phyloP scores from a whole-genome alignment of 2,797 vertebrate genomes.

The Chiroxiphia lanceolata region DNA sequence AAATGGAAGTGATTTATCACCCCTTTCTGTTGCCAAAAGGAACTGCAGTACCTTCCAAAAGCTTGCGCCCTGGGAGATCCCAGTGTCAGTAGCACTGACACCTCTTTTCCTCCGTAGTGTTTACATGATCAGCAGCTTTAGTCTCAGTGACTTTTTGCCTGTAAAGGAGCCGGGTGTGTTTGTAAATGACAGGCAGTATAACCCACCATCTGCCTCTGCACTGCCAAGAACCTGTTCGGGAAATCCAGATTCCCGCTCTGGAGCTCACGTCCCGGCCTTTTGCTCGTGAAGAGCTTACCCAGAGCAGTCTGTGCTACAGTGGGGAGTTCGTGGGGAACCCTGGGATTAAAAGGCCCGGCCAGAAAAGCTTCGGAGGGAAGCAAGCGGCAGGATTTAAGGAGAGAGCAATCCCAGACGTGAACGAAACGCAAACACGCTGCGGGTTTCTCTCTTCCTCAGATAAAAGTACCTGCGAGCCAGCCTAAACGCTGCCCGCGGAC shows the following conservation, averaged over 20 bases:
- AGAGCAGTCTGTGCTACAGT: not conserved
- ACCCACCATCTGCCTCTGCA: not conserved
- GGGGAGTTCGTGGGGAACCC: not conserved
- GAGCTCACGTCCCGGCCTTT: not conserved
- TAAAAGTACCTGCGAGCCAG: constrained; percentile 44
- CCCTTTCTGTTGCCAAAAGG: not conserved
- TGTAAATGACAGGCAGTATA: not conserved
- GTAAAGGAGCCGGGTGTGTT: not conserved
- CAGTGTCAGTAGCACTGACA: not conserved
- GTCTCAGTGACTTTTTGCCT: not conserved
- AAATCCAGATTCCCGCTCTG: not conserved
- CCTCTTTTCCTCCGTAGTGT: not conserved
- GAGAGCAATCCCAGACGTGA: constrained; percentile 10
- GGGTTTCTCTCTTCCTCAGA: constrained; percentile 49
- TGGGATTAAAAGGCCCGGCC: not conserved
- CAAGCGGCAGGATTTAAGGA: not conserved
- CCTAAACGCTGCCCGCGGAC: constrained; percentile 32
- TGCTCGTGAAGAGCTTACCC: not conserved
- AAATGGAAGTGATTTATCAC: not conserved
- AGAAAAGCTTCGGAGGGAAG: constrained; percentile 11
- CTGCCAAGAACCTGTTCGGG: not conserved
- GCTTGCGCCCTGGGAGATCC: not conserved
- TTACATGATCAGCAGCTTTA: not conserved
- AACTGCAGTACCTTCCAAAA: not conserved
- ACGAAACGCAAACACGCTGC: constrained; percentile 30